phyloP scores from a whole-genome alignment of 2,888 invertebrate genomes.

The Microctonus aethiopoides region DNA sequence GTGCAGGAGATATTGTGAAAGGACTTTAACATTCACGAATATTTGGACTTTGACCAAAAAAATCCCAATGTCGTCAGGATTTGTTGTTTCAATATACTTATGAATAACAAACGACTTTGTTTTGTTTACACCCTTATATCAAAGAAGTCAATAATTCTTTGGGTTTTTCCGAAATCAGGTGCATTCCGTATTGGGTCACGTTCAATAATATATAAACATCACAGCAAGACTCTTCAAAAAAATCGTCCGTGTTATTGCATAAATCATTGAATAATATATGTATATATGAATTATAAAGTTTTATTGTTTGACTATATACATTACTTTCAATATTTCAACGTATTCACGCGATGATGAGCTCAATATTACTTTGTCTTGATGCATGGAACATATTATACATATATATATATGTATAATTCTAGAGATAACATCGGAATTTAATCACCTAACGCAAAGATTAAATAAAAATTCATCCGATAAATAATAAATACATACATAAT shows the following conservation, averaged over 20 bases:
- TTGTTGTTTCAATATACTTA: conserved; percentile 54
- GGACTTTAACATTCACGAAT: not conserved
- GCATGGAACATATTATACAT: not conserved
- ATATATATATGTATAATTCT: not conserved
- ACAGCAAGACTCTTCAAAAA: conserved; percentile 21
- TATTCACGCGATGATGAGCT: not conserved
- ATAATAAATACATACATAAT: conserved; percentile 52
- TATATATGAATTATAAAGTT: not conserved
- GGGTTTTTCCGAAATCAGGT: conserved; percentile 53
- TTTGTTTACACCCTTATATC: conserved; percentile 14
- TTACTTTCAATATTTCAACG: not conserved
- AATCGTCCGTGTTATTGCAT: conserved; percentile 39
- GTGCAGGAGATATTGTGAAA: not conserved
- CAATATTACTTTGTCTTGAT: not conserved
- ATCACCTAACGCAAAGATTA: conserved; percentile 8
- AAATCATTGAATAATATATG: conserved; percentile 38
- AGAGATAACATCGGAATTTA: conserved; percentile 8
- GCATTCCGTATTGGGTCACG: conserved; percentile 53
- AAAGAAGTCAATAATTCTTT: conserved; percentile 28
- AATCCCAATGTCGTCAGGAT: conserved; percentile 39
- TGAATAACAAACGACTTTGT: conserved; percentile 49
- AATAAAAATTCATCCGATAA: conserved; percentile 16
- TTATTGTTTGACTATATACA: not conserved
- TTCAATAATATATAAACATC: conserved; percentile 51
- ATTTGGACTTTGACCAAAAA: not conserved